These are phyloP conservation scores for Amphipoea lucens DNA, from an alignment of 2,888 invertebrate genomes.

Conservation along the genomic window DNA sequence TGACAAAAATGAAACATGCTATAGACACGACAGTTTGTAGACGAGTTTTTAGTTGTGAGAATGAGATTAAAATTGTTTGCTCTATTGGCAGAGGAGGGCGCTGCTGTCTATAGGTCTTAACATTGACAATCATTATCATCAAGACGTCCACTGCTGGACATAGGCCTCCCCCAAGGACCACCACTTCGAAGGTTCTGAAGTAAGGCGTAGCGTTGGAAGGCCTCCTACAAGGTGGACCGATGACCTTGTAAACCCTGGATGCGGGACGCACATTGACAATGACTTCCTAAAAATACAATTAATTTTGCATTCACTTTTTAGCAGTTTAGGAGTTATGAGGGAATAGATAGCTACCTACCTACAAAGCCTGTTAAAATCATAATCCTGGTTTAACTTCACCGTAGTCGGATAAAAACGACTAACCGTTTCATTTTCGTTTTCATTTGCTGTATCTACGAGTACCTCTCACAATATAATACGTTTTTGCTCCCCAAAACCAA, in stretches of 20 bases:
- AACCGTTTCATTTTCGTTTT: background rate
- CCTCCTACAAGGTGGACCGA: background rate
- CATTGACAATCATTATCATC: background rate
- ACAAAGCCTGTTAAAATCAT: background rate
- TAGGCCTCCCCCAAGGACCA: background rate
- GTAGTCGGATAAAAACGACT: background rate
- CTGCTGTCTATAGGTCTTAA: background rate
- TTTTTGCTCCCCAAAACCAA: background rate
- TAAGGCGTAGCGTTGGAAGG: background rate
- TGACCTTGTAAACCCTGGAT: background rate
- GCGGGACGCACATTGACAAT: background rate
- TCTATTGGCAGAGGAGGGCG: background rate
- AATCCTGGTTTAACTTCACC: background rate
- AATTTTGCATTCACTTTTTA: background rate
- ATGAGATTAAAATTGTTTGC: background rate
- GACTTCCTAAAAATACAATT: background rate
- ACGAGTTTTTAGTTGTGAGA: background rate
- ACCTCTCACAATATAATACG: background rate
- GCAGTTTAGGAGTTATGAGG: background rate
- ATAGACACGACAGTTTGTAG: background rate
- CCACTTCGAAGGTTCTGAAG: background rate
- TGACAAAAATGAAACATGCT: background rate
- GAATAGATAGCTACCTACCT: background rate
- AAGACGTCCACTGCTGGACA: background rate
- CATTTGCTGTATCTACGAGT: background rate